Conservation (phyloP, 2,888 invertebrate genomes). For the Lydus trimaculatus region DNA sequence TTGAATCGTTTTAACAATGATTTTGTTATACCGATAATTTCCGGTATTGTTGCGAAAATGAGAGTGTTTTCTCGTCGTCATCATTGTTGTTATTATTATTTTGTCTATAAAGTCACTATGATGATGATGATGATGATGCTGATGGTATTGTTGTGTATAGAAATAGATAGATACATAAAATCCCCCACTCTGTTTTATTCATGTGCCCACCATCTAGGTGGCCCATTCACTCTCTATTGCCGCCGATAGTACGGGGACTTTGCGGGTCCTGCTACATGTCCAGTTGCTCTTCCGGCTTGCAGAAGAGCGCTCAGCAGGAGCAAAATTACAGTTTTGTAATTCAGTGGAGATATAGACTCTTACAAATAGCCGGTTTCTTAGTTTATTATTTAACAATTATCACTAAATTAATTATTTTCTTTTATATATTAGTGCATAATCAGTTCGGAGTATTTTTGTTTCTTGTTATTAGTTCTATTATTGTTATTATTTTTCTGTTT, state of each 20-base stretch:
- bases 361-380: slow-evolving; percentile 10
- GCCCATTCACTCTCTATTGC: slow-evolving; percentile 49
- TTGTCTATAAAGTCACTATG: slow-evolving; percentile 12
- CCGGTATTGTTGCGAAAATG: slow-evolving; percentile 60
- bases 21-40: slow-evolving; percentile 39
- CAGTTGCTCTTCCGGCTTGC: slow-evolving; percentile 58
- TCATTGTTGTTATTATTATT: background rate
- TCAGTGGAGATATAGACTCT: slow-evolving; percentile 1
- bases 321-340: slow-evolving; percentile 10
- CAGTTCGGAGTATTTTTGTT: slow-evolving; percentile 3
- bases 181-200: slow-evolving; percentile 35
- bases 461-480: background rate
- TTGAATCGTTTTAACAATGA: slow-evolving; percentile 8
- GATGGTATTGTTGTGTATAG: background rate
- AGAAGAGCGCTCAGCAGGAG: slow-evolving; percentile 41
- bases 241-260: slow-evolving; percentile 34
- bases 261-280: slow-evolving; percentile 50
- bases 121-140: background rate
- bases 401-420: too few relatives aligned
- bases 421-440: background rate
- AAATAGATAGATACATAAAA: background rate
- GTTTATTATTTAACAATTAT: background rate
- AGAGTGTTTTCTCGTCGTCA: slow-evolving; percentile 49
- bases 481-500: slow-evolving; percentile 38
- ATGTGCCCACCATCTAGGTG: slow-evolving; percentile 37